phyloP scores from a whole-genome alignment of 2,888 invertebrate genomes.

The Aphidoletes aphidimyza region DNA sequence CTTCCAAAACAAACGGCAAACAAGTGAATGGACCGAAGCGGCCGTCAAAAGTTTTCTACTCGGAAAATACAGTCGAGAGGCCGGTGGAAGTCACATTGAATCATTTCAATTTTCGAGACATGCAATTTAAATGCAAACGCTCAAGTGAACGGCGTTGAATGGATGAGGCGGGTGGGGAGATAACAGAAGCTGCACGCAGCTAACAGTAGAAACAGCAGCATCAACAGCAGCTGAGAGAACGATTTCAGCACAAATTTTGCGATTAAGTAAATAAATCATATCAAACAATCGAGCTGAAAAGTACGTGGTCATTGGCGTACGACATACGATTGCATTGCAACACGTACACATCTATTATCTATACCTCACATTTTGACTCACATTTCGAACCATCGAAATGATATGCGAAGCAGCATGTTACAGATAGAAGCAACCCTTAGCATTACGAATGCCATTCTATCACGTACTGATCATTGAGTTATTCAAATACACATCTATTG shows the following conservation, averaged over 20 bases:
- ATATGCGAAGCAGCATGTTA: not conserved
- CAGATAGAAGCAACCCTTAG: not conserved
- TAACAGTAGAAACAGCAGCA: not conserved
- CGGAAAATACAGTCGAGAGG: no score
- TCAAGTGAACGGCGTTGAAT: not conserved
- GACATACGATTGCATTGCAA: not conserved
- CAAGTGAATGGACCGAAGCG: not conserved
- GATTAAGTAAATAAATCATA: constrained; percentile 46
- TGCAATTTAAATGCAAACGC: not conserved
- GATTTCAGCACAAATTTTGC: not conserved
- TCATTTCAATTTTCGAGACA: not conserved
- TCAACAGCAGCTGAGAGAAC: not conserved
- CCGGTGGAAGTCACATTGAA: not conserved
- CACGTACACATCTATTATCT: constrained; percentile 11
- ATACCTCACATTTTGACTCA: constrained; percentile 17
- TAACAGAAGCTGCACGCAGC: not conserved
- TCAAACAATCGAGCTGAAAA: constrained; percentile 36
- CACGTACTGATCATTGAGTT: constrained; percentile 43
- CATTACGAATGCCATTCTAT: not conserved
- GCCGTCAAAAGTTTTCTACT: not conserved
- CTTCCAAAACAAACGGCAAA: not conserved
- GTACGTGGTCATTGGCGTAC: constrained; percentile 11
- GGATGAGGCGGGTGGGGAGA: not conserved
- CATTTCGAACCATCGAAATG: no score
- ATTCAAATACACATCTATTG: constrained; percentile 51